Evolutionary conservation across 92 coral and sea anemone species (phyloP), one percentile per base, ranked within the genome.

Genomic region (Parazoanthus darwini): DNA sequence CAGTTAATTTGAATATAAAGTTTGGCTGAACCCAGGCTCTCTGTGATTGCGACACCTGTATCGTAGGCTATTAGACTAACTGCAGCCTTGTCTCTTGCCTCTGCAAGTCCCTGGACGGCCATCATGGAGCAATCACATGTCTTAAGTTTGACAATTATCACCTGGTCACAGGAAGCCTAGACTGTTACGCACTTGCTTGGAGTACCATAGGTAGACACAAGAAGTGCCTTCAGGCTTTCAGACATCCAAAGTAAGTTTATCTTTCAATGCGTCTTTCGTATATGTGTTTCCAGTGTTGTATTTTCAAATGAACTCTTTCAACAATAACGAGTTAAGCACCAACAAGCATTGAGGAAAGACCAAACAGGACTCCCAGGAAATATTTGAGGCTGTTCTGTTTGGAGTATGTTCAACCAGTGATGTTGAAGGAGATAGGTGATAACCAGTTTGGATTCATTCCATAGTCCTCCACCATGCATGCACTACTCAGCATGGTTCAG

Each of bases 181-280:
- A 97, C 89, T 92, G 98, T 75, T 97, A 97, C 79, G 98, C 99
- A 22, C 94, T 97, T 91, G 99, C 98, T 8, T 97, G 99, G 99
- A 96, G 97, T 80, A 89, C 94, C 2, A 79, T 96, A 66, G 98
- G 99, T 33, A 89, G 88, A 77, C 96, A 96, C 93, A 95, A 92
- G 91, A 96, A 95, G 74, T 96, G 99, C 71, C 93, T 96, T 37
- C 99, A 96, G 86, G 99, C 98, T n/a, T 95, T 96, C 70, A 87
- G 99, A 85, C 99, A 96, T 79, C 99, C 99, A 20, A 96, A 95
- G 94, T 95, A 90, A 50, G 96, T 84, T 5, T 16, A 39, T 23
- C 10, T 46, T 77, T 54, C 43, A 58, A 23, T 18, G 70, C 22
- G 22, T 63, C 70, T 63, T 18, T 63, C 6, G 18, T 54, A 11